Conservation (phyloP, 1,140 invertebrate species). For the Drosophila burlai region DNA sequence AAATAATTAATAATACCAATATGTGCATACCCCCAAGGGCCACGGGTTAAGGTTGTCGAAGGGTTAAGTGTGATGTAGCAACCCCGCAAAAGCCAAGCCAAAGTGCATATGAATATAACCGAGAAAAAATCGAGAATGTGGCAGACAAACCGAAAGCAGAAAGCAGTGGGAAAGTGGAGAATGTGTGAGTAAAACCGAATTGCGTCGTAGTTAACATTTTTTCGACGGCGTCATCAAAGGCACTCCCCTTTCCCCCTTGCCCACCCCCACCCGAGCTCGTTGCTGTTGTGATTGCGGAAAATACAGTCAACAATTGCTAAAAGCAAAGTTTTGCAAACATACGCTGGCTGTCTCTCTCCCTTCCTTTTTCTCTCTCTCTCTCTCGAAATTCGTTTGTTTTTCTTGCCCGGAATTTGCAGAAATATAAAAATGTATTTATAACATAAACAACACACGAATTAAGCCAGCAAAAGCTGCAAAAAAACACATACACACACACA, state of each 20-base stretch:
- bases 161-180: conserved; percentile 26
- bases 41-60: not conserved
- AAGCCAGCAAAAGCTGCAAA: conserved; percentile 43
- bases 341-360: not conserved
- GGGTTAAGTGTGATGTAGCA: conserved; percentile 2
- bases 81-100: conserved; percentile 6
- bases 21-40: not conserved
- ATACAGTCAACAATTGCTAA: conserved; percentile 61
- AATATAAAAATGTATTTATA: conserved; percentile 72
- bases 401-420: conserved; percentile 55
- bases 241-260: not conserved
- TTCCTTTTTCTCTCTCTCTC: not conserved
- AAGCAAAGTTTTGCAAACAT: conserved; percentile 51
- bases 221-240: conserved; percentile 51
- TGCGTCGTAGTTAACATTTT: conserved; percentile 80
- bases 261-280: not conserved
- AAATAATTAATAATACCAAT: conserved; percentile 7
- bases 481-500: conserved; percentile 32
- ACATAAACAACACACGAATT: conserved; percentile 73
- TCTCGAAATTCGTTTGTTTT: conserved; percentile 13
- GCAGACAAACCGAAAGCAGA: conserved; percentile 4
- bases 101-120: conserved; percentile 29
- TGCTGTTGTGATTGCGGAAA: conserved; percentile 50
- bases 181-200: conserved; percentile 80
- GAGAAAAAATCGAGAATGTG: conserved; percentile 25